phyloP scores from a whole-genome alignment of 2,888 invertebrate species.

The Lycocerus yunnanus region DNA sequence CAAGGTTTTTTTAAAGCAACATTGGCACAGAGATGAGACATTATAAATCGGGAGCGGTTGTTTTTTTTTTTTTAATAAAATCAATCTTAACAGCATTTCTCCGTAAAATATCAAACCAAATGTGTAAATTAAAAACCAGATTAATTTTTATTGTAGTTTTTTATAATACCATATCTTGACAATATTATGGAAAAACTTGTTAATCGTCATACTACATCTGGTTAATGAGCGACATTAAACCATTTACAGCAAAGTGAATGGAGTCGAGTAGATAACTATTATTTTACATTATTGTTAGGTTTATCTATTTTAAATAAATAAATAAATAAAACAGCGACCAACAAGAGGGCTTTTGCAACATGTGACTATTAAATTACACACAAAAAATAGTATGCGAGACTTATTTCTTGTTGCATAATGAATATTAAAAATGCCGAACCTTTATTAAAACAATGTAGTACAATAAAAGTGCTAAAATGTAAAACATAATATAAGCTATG shows the following conservation, averaged over 20 bases:
- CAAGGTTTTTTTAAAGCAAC: background rate
- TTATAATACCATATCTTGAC: background rate
- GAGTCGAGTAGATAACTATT: slow-evolving; percentile 11
- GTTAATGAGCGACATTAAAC: slow-evolving; percentile 27
- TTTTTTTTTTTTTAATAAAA: background rate
- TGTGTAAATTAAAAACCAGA: background rate
- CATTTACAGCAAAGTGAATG: slow-evolving; percentile 28
- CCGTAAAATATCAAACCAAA: background rate
- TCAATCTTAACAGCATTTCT: background rate
- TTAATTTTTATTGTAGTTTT: slow-evolving; percentile 1
- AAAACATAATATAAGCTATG: background rate
- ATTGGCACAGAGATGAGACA: background rate
- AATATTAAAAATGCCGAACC: background rate
- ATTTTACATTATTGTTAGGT: background rate
- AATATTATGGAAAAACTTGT: slow-evolving; percentile 13
- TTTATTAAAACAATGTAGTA: background rate
- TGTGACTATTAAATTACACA: background rate
- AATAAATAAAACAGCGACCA: background rate
- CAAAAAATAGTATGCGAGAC: background rate
- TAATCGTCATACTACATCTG: slow-evolving; percentile 15
- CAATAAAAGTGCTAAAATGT: background rate
- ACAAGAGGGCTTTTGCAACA: background rate
- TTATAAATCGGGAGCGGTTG: background rate
- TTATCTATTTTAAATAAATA: background rate
- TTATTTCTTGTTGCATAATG: background rate